Evolutionary conservation across 1,140 invertebrate species (phyloP), one percentile per base, ranked within the genome.

Genomic region (Caenorhabditis remanei): DNA sequence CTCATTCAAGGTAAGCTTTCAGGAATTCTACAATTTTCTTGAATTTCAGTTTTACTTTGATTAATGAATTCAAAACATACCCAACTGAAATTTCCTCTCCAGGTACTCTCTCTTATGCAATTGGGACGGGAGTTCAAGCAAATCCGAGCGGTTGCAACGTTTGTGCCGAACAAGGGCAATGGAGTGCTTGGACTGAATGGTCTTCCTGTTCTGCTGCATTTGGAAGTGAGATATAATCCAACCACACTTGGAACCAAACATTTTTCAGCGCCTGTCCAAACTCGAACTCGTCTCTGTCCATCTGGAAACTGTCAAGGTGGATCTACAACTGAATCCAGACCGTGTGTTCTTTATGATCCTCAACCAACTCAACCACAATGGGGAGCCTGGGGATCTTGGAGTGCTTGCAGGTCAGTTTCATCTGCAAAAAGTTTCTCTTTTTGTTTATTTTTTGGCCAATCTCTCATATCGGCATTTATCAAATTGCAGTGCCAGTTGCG

Each of bases 301-400:
- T 79, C 87, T 7, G 85, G 87, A 40, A 71, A 87, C 19, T 88
- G 87, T 16, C 87, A 79, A 48, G 87, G 87, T 55, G 87, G 87
- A 14, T 86, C 85, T 32, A 56, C 85, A 24, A 63, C 79, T 21
- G 85, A 88, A 55, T 86, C 87, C n/a, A 21, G 56, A 5, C 71
- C 85, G 19, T 88, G 87, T 55, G 83, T 63, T 53, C 87, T 75
- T 41, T 84, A 83, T 55, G 75, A 88, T 55, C 71, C 79, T 6
- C 58, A 85, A 56, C 83, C 88, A 16, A 55, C 79, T 19, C 58
- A 85, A 56, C 83, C 88, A 16, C 88, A 91, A 32, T 93, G 93
- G 93, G 92, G 92, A 46, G 63, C 89, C 3, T 93, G 93, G 93
- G 88, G 90, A 41, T 86, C 88, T 2, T 93, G 92, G 83, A 91